Conservation (phyloP, 2,888 invertebrate species). For the Trichacis sp. region DNA sequence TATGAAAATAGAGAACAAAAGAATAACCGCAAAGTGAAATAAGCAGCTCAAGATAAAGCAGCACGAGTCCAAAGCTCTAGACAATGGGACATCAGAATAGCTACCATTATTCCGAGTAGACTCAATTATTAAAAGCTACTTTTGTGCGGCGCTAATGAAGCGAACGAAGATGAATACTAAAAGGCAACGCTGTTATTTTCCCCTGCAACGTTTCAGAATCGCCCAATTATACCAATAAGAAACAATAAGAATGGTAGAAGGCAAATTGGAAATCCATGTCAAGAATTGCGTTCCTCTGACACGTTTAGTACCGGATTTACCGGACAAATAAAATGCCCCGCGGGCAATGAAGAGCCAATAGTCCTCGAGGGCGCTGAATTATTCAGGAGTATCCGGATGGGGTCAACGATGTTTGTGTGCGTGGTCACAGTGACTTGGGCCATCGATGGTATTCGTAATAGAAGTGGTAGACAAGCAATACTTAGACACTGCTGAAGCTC, state of each 20-base stretch:
- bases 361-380: background rate
- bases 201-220: conserved; percentile 13
- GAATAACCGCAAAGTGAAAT: conserved; percentile 39
- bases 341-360: background rate
- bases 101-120: conserved; percentile 60
- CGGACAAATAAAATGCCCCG: background rate
- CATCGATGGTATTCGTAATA: background rate
- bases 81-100: conserved; percentile 64
- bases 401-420: background rate
- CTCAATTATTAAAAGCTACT: conserved; percentile 66
- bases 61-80: conserved; percentile 50
- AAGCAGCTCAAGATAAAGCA: conserved; percentile 39
- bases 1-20: no score
- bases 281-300: no score
- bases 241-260: no score
- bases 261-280: no score
- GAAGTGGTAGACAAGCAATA: conserved; percentile 3
- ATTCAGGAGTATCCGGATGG: background rate
- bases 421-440: background rate
- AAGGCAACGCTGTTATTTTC: conserved; percentile 38
- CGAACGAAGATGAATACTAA: conserved; percentile 62
- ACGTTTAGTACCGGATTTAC: background rate
- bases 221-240: conserved; percentile 24
- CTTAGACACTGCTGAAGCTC: background rate
- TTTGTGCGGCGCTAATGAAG: conserved; percentile 65